Conservation (phyloP, 1,140 invertebrate species). For the Anastrepha ludens region DNA sequence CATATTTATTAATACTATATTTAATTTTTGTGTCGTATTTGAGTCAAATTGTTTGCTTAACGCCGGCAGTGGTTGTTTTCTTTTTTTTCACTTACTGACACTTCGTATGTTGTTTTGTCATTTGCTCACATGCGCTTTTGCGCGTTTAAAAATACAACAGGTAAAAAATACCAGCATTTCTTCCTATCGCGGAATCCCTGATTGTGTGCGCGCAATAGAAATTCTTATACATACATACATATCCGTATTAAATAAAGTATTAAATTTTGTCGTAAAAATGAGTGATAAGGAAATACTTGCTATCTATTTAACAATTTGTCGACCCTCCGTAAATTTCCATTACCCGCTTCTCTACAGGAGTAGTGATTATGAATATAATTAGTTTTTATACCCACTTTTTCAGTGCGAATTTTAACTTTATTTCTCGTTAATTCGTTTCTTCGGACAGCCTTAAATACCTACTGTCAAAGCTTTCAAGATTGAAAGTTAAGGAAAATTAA, state of each 20-base stretch:
- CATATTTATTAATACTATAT: neutral
- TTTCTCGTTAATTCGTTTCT: too few species aligned
- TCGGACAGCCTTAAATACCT: too few species aligned
- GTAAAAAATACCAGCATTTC: neutral
- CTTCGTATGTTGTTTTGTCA: neutral
- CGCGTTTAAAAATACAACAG: neutral
- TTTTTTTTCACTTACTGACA: constrained; percentile 14
- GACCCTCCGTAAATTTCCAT: constrained; percentile 29
- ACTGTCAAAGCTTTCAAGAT: too few species aligned
- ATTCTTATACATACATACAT: neutral
- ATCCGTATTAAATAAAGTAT: neutral
- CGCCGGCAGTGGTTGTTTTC: neutral
- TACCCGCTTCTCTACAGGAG: neutral
- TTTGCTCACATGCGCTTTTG: constrained; percentile 1
- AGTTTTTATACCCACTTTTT: too few species aligned
- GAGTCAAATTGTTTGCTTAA: neutral
- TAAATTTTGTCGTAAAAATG: neutral
- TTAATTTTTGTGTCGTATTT: neutral
- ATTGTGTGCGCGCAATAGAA: neutral
- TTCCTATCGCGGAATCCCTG: neutral
- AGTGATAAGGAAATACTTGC: neutral
- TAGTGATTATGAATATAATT: too few species aligned
- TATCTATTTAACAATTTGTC: neutral
- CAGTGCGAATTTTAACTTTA: too few species aligned
- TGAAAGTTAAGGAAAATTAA: too few species aligned